These are phyloP conservation scores for Silurus aristotelis DNA, from an alignment of 2,797 vertebrate genomes.

Conservation along the genomic window DNA sequence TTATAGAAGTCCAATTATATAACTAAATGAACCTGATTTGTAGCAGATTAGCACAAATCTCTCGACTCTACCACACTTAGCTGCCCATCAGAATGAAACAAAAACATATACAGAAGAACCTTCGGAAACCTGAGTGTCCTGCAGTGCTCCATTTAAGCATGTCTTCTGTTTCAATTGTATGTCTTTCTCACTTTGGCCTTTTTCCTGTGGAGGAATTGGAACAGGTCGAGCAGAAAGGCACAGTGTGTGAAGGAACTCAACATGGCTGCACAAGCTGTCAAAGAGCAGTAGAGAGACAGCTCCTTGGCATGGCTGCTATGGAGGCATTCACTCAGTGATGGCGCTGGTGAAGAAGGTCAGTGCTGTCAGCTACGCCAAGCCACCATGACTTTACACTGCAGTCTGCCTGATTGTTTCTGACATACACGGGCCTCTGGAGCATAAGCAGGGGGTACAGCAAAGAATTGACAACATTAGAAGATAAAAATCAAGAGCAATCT, in stretches of 20 bases:
- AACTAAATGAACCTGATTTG: background rate
- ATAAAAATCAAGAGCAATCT: constrained; percentile 5
- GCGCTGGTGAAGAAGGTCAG: constrained; percentile 55
- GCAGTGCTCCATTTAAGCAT: constrained; percentile 32
- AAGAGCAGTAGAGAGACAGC: constrained; percentile 16
- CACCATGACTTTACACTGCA: constrained; percentile 31
- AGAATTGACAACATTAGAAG: constrained; percentile 1
- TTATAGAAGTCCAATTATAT: background rate
- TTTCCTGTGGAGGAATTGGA: constrained; percentile 36
- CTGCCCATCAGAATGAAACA: constrained; percentile 16
- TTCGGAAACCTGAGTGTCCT: constrained; percentile 38
- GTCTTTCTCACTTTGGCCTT: constrained; percentile 37
- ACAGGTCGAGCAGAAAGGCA: constrained; percentile 47
- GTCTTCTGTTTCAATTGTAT: constrained; percentile 22
- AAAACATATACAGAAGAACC: background rate
- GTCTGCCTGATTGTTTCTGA: constrained; percentile 44
- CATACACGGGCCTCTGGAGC: constrained; percentile 29
- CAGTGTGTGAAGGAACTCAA: constrained; percentile 32
- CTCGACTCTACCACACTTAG: background rate
- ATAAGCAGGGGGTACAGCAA: constrained; percentile 17
- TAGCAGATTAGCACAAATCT: background rate
- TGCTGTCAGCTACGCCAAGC: constrained; percentile 38
- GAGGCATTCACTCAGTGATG: constrained; percentile 43
- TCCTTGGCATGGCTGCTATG: constrained; percentile 39
- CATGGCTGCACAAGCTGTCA: constrained; percentile 47